Evolutionary conservation across 1,140 invertebrate species (phyloP), one percentile per base, ranked within the genome.

Genomic region (Sipha flava): DNA sequence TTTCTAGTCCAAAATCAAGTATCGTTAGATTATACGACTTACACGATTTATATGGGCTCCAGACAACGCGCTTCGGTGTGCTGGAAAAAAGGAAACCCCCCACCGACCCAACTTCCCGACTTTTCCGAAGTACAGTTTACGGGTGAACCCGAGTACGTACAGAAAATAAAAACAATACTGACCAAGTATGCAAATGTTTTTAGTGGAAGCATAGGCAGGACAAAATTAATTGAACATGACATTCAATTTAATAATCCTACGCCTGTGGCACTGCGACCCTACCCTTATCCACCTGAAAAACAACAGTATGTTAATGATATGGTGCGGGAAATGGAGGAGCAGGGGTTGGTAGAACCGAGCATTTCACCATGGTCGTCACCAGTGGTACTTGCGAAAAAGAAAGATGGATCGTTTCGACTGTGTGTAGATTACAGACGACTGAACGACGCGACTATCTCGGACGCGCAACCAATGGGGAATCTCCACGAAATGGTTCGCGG

Each of bases 391-490:
- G 85, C 86, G 0, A 81, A 82, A 43, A 89, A 89, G 81, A 87
- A 86, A 80, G 83, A 88, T 84, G 84, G 86, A 68, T 68, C 83
- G 49, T 68, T 83, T 34, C 82, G 85, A 79, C 80, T 88, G 80
- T 87, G 85, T 81, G 81, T 82, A 1, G 87, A 89, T 81, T 89
- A 86, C 80, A 52, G 87, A 37, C 84, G 57, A 14, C 57, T 62
- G 1, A 62, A 62, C 10, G 57, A 62, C 2, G 23, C 16, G 3
- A 62, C 26, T 1, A 29, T 29, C 3, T 62, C 57, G 3, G 57
- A 62, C 16, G 57, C 57, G 3, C 29, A 62, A 23, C 57, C 57
- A 12, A 62, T 62, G 57, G 23, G 7, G 10, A 62, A 62, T 16
- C 29, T 62, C 7, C 23, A 62, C 29, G 57, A 62, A 5, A 62